These are phyloP conservation scores for Pseudomugil tenellus DNA, from an alignment of 2,797 vertebrate genomes.

Conservation along the genomic window DNA sequence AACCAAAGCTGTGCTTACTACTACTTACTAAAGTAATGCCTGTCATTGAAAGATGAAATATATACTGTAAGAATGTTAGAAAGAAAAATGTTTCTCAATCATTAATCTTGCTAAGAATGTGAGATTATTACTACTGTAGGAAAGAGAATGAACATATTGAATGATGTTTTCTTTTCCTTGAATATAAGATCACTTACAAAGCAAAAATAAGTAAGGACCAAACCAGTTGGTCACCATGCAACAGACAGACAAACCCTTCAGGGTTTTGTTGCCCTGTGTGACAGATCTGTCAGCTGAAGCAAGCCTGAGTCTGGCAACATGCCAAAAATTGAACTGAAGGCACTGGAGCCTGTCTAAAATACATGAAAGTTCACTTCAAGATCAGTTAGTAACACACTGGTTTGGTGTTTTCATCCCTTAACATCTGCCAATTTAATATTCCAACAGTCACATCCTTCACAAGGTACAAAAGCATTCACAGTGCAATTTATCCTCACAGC, in stretches of 20 bases:
- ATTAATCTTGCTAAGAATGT: background rate
- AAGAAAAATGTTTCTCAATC: background rate
- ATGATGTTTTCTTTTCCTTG: background rate
- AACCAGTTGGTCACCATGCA: conserved; percentile 35
- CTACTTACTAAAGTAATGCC: too few relatives aligned
- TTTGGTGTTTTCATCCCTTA: conserved; percentile 22
- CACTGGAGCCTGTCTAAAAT: conserved; percentile 41
- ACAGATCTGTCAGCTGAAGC: conserved; percentile 53
- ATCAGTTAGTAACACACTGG: conserved; percentile 31
- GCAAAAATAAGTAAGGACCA: conserved; percentile 27
- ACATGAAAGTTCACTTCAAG: conserved; percentile 46
- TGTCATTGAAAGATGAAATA: conserved; percentile 45
- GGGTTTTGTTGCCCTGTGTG: conserved; percentile 42
- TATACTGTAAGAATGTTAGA: conserved; percentile 9
- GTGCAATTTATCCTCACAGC: conserved; percentile 14
- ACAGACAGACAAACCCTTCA: conserved; percentile 31
- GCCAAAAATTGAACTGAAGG: conserved; percentile 41
- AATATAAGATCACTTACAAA: background rate
- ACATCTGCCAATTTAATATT: conserved; percentile 35
- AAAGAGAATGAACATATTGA: background rate
- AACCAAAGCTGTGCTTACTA: conserved; percentile 34
- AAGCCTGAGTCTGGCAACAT: conserved; percentile 38
- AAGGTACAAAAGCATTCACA: conserved; percentile 1
- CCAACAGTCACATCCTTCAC: conserved; percentile 1
- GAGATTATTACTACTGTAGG: conserved; percentile 10